Base-by-base conservation (phyloP, 2,797 vertebrate species). In the Chelonia mydas region DNA sequence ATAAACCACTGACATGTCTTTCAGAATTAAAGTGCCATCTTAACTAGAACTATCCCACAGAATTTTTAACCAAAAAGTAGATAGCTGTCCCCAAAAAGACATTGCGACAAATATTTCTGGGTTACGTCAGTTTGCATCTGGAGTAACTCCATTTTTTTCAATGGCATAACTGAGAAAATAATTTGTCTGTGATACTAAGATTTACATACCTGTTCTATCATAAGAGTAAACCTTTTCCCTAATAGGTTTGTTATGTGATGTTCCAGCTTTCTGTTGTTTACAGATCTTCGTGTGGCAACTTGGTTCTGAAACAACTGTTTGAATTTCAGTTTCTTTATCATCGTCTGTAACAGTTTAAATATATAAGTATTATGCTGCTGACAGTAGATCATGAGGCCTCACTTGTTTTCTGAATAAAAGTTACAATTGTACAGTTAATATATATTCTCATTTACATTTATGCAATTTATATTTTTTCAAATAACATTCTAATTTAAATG, bases 151-250 rank as follows among this genome's bases (percentile, higher is more conserved):
- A 17, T 1, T 23, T n/a, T 25, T n/a, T 90, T 65, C 72, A 68
- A 15, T 76, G 59, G 9, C 31, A 21, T 51, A 87, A 81, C 33
- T 87, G 51, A 33, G 9, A 83, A 27, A 33, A 83, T 5, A 55
- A 50, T 68, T 76, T 83, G 37, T 19, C 59, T 23, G 2, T 0
- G 1, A 1, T 74, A 19, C 11, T 47, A 31, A 15, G 4, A 33
- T 33, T 31, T 55, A 92, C 25, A 0, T 51, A 98, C 97, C 96
- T 95, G 78, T 92, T 78, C 9, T 90, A 11, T 98, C 96, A 1
- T 94, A 98, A 16, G 81, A 89, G 49, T 25, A 2, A 50, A n/a
- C 16, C 31, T 83, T 92, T 28, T 6, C n/a, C 53, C 57, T 79
- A 21, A 21, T 45, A 78, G 37, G 12, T 37, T 90, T 94, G 5